A percentile compares a stretch with the other conserved stretches of the same genome.
These are phyloP conservation scores for Manis crassicaudata DNA, from an alignment of 2,797 vertebrate species.

Conservation along the genomic window DNA sequence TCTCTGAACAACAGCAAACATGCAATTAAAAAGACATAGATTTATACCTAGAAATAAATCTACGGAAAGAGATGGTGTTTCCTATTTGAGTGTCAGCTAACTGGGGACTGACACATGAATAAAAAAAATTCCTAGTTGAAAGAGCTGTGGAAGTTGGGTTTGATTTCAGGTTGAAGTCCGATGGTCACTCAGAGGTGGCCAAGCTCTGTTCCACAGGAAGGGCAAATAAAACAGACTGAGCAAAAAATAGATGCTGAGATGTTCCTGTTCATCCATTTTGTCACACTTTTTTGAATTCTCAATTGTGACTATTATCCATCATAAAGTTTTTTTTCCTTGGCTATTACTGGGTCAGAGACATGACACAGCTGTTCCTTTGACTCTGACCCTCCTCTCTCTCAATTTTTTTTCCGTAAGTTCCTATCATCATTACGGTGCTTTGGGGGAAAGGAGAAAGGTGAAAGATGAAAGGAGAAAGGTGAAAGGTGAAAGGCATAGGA, in stretches of 20 bases:
- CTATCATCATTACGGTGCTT: not conserved
- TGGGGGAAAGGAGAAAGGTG: not conserved
- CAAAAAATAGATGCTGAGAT: not conserved
- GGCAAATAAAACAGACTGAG: not conserved
- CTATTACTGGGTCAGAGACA: not conserved
- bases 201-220: not conserved
- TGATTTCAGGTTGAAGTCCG: not conserved
- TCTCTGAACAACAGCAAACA: conserved; percentile 42
- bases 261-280: not conserved
- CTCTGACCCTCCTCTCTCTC: not conserved
- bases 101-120: not conserved
- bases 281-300: conserved; percentile 11
- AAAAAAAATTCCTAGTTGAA: not conserved
- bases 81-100: not conserved
- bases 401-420: not conserved
- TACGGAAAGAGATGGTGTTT: not conserved
- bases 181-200: not conserved
- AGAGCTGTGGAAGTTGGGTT: not conserved
- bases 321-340: not conserved
- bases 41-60: conserved; percentile 50
- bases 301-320: not conserved
- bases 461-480: not conserved
- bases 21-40: conserved; percentile 29
- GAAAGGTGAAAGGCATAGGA: not conserved
- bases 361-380: not conserved